Evolutionary conservation across 1,140 invertebrate species (phyloP), one percentile per base, ranked within the genome.

Genomic region (Harlomillsia oculata): DNA sequence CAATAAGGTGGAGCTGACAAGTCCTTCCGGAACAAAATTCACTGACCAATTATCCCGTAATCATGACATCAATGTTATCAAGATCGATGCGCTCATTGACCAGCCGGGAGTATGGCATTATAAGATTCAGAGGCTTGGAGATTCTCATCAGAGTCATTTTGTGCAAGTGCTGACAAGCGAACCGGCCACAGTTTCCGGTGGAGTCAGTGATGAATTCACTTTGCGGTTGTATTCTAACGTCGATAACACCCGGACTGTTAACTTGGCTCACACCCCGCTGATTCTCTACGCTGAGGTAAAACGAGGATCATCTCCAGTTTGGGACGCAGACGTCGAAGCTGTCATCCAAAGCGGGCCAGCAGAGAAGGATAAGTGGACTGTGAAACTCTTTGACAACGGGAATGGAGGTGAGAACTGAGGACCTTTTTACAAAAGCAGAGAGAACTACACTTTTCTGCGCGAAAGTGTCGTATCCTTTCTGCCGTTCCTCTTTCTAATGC

Each of bases 321-420:
- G 60, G 13, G 56, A 56, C 5, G 63, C 63, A 26, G 59, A 62
- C 18, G 63, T 65, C n/a, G 57, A 60, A 32, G 59, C 56, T 5
- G 20, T 59, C n/a, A 54, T 65, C 48, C 23, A 44, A 5, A 56
- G 44, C 34, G 40, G 43, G 16, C 45, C 45, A 23, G 20, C 21
- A 16, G 29, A 13, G 5, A 32, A n/a, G 14, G n/a, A n/a, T n/a
- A 60, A 58, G 36, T 62, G 63, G 63, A 57, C 21, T 53, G 40
- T 56, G 18, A 56, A 46, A 54, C 67, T 82, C 3, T 68, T 78
- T n/a, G 80, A 82, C 67, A 77, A 75, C 53, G 80, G 80, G 20
- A 76, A 72, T 66, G 78, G 78, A 63, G 75, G 76, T 77, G 60
- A 62, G 60, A 52, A 16, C 20, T 30, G 14, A n/a, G n/a, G n/a